Percentiles rank a stretch among this genome's conserved stretches.
These are phyloP conservation scores for Argyrosomus regius DNA, from an alignment of 2,797 vertebrate species.

Conservation along the genomic window DNA sequence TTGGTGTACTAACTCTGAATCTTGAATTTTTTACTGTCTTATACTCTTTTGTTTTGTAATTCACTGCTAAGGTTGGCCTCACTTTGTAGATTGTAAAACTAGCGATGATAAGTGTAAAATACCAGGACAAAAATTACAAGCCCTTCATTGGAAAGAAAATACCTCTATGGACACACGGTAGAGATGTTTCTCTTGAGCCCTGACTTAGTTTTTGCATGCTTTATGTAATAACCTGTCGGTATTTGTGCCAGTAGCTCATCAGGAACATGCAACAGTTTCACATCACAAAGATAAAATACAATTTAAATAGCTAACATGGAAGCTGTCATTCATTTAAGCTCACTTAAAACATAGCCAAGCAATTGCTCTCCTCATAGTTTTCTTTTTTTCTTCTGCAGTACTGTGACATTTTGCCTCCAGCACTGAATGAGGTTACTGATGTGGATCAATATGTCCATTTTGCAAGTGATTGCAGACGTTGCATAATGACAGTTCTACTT, in stretches of 20 bases:
- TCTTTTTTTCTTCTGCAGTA: slow-evolving; percentile 18
- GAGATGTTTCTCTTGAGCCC: slow-evolving; percentile 24
- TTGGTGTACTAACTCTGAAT: slow-evolving; percentile 30
- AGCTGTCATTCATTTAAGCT: slow-evolving; percentile 26
- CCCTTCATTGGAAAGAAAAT: background rate
- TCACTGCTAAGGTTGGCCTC: background rate
- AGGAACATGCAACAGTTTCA: slow-evolving; percentile 54
- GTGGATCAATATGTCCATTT: slow-evolving; percentile 64
- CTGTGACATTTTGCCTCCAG: slow-evolving; percentile 38
- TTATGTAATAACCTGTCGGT: slow-evolving; percentile 25
- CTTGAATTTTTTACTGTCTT: background rate
- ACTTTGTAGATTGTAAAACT: slow-evolving; percentile 15
- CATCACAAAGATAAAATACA: slow-evolving; percentile 44
- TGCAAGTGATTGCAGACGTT: slow-evolving; percentile 66
- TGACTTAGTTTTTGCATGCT: slow-evolving; percentile 39
- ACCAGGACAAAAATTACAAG: background rate
- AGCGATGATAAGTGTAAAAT: background rate
- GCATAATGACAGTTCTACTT: slow-evolving; percentile 61
- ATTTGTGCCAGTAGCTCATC: slow-evolving; percentile 25
- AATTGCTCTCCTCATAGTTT: background rate
- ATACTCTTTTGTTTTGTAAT: slow-evolving; percentile 1
- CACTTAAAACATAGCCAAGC: slow-evolving; percentile 17
- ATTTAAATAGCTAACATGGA: slow-evolving; percentile 39
- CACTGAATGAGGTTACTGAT: slow-evolving; percentile 41
- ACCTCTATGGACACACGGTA: background rate